Conservation (phyloP, 92 coral and sea anemone genomes). For the Bergia puertoricense region DNA sequence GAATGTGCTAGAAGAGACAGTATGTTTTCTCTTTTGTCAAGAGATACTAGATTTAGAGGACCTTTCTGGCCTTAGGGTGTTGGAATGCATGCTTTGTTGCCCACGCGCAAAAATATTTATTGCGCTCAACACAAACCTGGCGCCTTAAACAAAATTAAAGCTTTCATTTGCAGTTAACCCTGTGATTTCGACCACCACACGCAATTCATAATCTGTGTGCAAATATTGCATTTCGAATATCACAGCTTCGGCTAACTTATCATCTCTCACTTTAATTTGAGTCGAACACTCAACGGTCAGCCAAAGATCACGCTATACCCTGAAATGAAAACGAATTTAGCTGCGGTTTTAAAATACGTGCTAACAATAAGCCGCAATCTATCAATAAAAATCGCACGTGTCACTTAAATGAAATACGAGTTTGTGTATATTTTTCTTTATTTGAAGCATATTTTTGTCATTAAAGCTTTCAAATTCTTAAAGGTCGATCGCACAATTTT, state of each 20-base stretch:
- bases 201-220: too few relatives aligned
- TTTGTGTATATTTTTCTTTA: neutral
- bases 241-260: neutral
- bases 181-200: too few relatives aligned
- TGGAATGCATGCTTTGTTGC: neutral
- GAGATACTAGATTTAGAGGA: neutral
- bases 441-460: too few relatives aligned
- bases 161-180: too few relatives aligned
- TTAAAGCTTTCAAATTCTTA: too few relatives aligned
- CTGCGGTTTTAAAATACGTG: neutral
- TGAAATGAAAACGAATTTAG: neutral
- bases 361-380: neutral
- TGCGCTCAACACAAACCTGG: neutral
- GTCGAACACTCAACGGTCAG: neutral
- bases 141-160: neutral
- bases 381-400: neutral
- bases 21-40: neutral
- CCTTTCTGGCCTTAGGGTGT: neutral
- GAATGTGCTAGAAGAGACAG: neutral
- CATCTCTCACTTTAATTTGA: neutral
- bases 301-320: neutral
- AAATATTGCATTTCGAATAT: too few relatives aligned
- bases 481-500: neutral
- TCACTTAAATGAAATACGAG: neutral
- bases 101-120: slow-evolving; percentile 2